Evolutionary conservation across 2,797 vertebrate genomes (phyloP).

Genomic region (Zonotrichia albicollis): DNA sequence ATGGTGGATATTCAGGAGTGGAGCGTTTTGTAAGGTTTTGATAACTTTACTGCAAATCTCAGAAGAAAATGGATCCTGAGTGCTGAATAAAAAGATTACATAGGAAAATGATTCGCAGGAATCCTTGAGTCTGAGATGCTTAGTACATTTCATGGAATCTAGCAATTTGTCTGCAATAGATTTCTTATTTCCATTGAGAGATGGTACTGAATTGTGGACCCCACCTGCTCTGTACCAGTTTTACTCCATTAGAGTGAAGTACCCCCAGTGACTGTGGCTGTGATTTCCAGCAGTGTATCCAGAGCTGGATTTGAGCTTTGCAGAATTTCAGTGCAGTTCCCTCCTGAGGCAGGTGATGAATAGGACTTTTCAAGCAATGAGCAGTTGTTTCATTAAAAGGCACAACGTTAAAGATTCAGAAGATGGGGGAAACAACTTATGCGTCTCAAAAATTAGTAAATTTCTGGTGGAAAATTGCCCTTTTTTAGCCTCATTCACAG

Average conservation of each 20-base stretch:
- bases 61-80: conserved; percentile 4
- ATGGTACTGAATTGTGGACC: background rate
- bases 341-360: background rate
- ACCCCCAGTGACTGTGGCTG: background rate
- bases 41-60: conserved; percentile 12
- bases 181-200: background rate
- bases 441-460: background rate
- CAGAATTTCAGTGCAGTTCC: background rate
- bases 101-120: background rate
- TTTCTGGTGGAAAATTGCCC: background rate
- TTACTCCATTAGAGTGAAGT: background rate
- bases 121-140: background rate
- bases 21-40: conserved; percentile 22
- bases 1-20: conserved; percentile 6
- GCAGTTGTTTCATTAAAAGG: background rate
- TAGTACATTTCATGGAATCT: background rate
- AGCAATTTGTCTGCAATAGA: background rate
- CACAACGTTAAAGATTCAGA: background rate
- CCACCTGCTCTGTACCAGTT: background rate
- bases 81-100: background rate
- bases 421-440: background rate
- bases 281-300: background rate
- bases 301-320: background rate
- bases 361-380: background rate
- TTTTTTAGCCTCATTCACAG: conserved; percentile 9